A percentile compares a stretch with the other conserved stretches of the same genome.
These are phyloP conservation scores for Diuraphis noxia DNA, from an alignment of 1,140 invertebrate species.

Conservation along the genomic window DNA sequence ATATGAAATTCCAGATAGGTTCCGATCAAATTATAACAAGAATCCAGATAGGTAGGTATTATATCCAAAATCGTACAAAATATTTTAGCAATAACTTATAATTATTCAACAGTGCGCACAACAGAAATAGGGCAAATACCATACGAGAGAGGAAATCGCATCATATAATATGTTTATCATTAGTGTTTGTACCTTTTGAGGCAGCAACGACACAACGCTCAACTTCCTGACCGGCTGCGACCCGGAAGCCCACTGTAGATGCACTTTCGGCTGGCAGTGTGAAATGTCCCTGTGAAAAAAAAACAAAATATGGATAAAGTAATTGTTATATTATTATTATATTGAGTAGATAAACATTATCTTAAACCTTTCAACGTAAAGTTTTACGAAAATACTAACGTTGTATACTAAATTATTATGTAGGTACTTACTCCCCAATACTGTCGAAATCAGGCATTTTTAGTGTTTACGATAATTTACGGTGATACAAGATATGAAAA, in stretches of 20 bases:
- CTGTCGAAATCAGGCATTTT: conserved; percentile 42
- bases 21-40: not conserved
- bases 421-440: not conserved
- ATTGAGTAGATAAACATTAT: not conserved
- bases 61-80: not conserved
- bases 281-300: conserved; percentile 15
- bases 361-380: not conserved
- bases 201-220: conserved; percentile 25
- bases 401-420: not conserved
- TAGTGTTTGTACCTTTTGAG: not conserved
- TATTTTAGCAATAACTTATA: not conserved
- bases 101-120: not conserved
- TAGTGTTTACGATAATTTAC: not conserved
- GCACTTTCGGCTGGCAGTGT: not conserved
- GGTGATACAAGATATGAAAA: not conserved
- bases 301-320: not conserved
- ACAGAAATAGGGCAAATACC: not conserved
- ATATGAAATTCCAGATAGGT: too few relatives aligned
- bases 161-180: not conserved
- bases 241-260: conserved; percentile 15
- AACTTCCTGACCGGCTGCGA: conserved; percentile 35
- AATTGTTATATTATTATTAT: not conserved
- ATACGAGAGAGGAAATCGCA: not conserved
- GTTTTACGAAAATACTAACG: not conserved
- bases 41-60: too few relatives aligned